Evolutionary conservation across 2,888 invertebrate genomes (phyloP), one percentile per base, ranked within the genome.

Genomic region (Drosophila emarginata): DNA sequence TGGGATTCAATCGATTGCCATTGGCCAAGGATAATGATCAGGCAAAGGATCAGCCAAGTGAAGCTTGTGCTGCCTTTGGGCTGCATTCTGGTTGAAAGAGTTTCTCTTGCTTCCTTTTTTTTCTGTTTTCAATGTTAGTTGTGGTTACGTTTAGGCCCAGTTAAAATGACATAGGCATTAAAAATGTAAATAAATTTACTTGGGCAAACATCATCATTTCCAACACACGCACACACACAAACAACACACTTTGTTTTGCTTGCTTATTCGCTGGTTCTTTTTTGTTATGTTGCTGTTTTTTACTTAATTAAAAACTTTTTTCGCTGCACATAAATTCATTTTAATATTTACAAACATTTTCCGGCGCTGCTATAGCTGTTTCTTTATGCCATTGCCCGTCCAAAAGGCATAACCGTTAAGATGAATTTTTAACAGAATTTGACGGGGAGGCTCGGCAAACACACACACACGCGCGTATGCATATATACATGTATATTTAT

Each of bases 261-360:
- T 60, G 60, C 40, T 45, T 58, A 15, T 61, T 39, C 14, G 40
- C 7, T 56, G 45, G 9, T 40, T 26, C 18, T 70, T 62, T 56
- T 50, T 63, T 71, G 51, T 61, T 67, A 60, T 64, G 61, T 72
- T 77, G 73, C 72, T 73, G 73, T 80, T 72, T 77, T 86, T 82
- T 80, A 82, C 87, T 82, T 82, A 82, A 82, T 82, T 82, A 82
- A 82, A 82, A 82, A 86, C 87, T 82, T 83, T 80, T 80, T 70
- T 57, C 68, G 78, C 74, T 73, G 87, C 78, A 83, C 81, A 78
- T 86, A 82, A 82, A 82, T 82, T 82, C 76, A 83, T 82, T 82
- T 82, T 78, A 82, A 82, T 83, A 82, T 82, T 86, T 83, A 86
- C 87, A 82, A 83, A 82, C 84, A 83, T 78, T 72, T 61, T 64